Evolutionary conservation across 92 coral and sea anemone species (phyloP).

Genomic region (Phenganax subtilis): DNA sequence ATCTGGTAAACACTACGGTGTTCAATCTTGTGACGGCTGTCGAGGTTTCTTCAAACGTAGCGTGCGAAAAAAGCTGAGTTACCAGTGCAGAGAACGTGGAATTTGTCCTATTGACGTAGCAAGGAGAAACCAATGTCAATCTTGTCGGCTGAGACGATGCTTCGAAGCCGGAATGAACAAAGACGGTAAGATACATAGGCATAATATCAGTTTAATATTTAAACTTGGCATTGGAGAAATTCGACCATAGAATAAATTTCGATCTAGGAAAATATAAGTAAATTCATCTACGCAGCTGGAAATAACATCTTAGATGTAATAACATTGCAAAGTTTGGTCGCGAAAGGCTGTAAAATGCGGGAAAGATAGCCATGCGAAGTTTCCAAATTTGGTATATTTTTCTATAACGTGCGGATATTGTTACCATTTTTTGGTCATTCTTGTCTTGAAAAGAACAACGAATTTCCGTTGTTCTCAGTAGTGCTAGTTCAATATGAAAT

Average conservation of each 20-base stretch:
- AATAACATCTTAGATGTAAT: no score
- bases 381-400: no score
- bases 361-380: no score
- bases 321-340: no score
- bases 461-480: no score
- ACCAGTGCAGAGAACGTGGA: slow-evolving; percentile 86
- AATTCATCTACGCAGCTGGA: no score
- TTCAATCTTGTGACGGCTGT: slow-evolving; percentile 90
- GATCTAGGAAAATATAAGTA: no score
- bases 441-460: no score
- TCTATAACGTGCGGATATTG: no score
- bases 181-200: slow-evolving; percentile 62
- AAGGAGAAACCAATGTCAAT: slow-evolving; percentile 90
- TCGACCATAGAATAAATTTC: neutral
- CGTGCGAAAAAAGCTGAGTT: slow-evolving; percentile 70
- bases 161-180: slow-evolving; percentile 91
- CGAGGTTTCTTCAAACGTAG: slow-evolving; percentile 96
- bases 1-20: slow-evolving; percentile 94
- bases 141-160: slow-evolving; percentile 81
- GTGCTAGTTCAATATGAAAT: no score
- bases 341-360: no score
- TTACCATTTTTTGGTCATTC: no score
- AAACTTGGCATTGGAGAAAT: neutral
- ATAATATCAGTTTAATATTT: neutral
- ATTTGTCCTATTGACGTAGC: slow-evolving; percentile 94